A percentile compares a stretch with the other conserved stretches of the same genome.
phyloP scores from a whole-genome alignment of 2,797 vertebrate species.

The Australoheros facetus region DNA sequence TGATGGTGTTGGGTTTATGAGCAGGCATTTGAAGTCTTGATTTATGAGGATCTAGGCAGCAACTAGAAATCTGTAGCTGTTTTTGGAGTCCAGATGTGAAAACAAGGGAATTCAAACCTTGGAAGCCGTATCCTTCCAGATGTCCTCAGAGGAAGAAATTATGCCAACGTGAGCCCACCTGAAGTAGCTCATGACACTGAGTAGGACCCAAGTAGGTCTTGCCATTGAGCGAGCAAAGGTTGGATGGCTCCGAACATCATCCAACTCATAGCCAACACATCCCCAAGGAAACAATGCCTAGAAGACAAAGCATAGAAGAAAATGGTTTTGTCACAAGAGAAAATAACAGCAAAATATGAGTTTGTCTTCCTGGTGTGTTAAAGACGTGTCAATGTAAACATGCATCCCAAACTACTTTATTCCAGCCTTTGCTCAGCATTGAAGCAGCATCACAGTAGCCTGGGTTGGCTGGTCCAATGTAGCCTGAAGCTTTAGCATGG shows the following conservation, averaged over 20 bases:
- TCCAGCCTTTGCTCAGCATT: constrained; percentile 87
- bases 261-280: constrained; percentile 85
- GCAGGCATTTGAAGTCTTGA: background rate
- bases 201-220: constrained; percentile 82
- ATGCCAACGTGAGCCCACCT: constrained; percentile 88
- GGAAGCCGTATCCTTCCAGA: constrained; percentile 87
- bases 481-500: constrained; percentile 83
- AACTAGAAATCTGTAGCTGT: background rate
- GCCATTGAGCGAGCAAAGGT: constrained; percentile 85
- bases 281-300: constrained; percentile 89
- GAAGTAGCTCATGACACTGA: constrained; percentile 87
- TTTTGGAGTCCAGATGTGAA: background rate
- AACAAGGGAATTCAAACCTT: constrained; percentile 58
- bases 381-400: background rate
- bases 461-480: constrained; percentile 88
- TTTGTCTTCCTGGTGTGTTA: background rate
- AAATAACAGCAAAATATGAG: background rate
- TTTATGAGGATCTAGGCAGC: background rate
- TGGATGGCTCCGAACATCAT: constrained; percentile 77
- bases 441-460: constrained; percentile 88
- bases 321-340: background rate
- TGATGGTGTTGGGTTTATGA: background rate
- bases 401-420: constrained; percentile 75
- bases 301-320: background rate
- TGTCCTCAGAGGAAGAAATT: constrained; percentile 86